phyloP scores from a whole-genome alignment of 1,140 invertebrate species.

The Leptonema lineaticorne region DNA sequence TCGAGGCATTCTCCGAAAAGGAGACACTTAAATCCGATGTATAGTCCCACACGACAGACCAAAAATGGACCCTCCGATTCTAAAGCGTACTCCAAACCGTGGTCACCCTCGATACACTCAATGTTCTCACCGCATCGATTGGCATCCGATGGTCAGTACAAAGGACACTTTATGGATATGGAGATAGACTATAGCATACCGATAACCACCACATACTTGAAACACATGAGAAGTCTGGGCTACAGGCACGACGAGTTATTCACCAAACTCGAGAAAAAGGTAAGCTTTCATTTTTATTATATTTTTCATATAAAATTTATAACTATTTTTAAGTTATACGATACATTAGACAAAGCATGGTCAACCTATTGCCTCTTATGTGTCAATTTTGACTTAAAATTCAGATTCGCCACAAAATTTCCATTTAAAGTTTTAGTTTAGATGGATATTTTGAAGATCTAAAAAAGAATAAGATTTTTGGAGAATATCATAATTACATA shows the following conservation, averaged over 20 bases:
- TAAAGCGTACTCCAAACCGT: slow-evolving; percentile 43
- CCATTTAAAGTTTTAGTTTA: too few species aligned
- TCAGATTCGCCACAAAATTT: too few species aligned
- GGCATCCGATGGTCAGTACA: slow-evolving; percentile 43
- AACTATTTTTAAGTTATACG: background rate
- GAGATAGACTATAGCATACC: slow-evolving; percentile 78
- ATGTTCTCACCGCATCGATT: slow-evolving; percentile 55
- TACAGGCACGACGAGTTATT: slow-evolving; percentile 60
- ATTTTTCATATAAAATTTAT: too few species aligned
- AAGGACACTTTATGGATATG: slow-evolving; percentile 48
- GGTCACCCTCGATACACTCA: slow-evolving; percentile 44
- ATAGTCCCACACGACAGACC: slow-evolving; percentile 40
- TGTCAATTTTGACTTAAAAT: too few species aligned
- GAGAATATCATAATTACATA: too few species aligned
- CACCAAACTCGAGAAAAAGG: slow-evolving; percentile 61
- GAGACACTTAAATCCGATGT: slow-evolving; percentile 45
- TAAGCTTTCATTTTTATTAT: slow-evolving; percentile 45
- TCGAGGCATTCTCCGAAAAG: slow-evolving; percentile 54
- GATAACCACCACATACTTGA: slow-evolving; percentile 83
- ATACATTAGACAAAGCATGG: background rate
- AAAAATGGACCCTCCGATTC: too few species aligned
- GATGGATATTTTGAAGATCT: too few species aligned
- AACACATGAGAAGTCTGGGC: slow-evolving; percentile 71
- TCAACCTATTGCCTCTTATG: background rate
- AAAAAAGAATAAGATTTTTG: too few species aligned